phyloP scores from a whole-genome alignment of 2,113 vertebrate species.

The Chloroceryle aenea region DNA sequence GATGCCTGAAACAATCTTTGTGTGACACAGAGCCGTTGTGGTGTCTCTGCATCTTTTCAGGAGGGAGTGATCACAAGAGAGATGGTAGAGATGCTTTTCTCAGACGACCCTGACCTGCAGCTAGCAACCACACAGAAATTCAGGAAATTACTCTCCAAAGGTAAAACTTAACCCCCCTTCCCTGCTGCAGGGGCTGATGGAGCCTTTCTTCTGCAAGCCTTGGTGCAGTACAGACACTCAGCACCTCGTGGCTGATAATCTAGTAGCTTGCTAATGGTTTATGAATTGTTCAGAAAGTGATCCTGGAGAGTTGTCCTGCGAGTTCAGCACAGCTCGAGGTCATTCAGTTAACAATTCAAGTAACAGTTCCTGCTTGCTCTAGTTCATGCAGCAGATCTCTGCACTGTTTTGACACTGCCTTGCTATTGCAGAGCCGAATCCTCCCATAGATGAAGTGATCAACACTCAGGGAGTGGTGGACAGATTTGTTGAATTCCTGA shows the following conservation, averaged over 20 bases:
- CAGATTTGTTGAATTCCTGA: slow-evolving; percentile 96
- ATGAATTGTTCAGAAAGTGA: neutral
- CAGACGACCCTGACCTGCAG: slow-evolving; percentile 94
- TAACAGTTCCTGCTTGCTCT: neutral
- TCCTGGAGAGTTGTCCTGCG: neutral
- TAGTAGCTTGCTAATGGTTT: neutral
- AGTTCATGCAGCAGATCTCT: neutral
- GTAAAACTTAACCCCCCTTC: slow-evolving; percentile 61
- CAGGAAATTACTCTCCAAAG: slow-evolving; percentile 98
- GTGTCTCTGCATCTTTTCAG: slow-evolving; percentile 65
- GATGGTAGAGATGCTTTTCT: slow-evolving; percentile 98
- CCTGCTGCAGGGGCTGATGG: fast-evolving
- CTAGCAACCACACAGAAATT: slow-evolving; percentile 96
- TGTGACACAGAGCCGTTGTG: neutral
- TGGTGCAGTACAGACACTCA: neutral
- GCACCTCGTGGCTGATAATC: neutral
- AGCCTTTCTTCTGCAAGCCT: neutral
- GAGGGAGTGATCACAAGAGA: slow-evolving; percentile 95
- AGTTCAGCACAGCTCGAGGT: neutral
- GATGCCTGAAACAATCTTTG: neutral
- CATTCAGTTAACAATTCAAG: neutral
- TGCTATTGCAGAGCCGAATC: slow-evolving; percentile 89
- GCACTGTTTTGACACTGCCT: neutral
- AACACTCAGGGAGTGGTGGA: slow-evolving; percentile 92
- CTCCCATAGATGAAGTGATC: slow-evolving; percentile 98